A percentile compares a stretch with the other conserved stretches of the same genome.
Evolutionary conservation across 1,140 invertebrate species (phyloP).

Genomic region (Drosophila serrata): DNA sequence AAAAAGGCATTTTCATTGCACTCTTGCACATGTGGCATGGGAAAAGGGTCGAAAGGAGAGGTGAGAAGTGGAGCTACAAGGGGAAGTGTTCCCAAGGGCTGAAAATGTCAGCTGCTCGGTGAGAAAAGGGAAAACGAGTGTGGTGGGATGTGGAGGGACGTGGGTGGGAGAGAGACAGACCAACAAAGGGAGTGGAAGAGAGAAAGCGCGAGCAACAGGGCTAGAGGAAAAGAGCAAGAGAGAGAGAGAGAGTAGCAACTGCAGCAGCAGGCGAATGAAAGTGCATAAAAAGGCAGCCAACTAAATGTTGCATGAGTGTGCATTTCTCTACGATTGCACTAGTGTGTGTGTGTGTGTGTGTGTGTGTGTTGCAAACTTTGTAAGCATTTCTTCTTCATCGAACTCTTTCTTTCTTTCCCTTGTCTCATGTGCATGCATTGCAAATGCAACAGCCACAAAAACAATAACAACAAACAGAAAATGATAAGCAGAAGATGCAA

Average conservation of each 20-base stretch:
- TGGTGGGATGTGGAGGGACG: background rate
- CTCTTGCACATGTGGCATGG: conserved; percentile 8
- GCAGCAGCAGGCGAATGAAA: conserved; percentile 51
- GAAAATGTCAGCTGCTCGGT: conserved; percentile 17
- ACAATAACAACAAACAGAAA: conserved; percentile 25
- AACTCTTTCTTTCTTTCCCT: conserved; percentile 1
- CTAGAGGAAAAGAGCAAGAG: background rate
- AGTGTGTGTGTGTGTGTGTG: conserved; percentile 15
- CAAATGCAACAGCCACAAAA: conserved; percentile 21
- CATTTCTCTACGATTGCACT: conserved; percentile 10
- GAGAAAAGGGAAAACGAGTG: conserved; percentile 10
- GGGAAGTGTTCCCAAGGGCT: conserved; percentile 19
- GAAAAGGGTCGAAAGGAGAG: conserved; percentile 3
- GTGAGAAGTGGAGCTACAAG: conserved; percentile 2
- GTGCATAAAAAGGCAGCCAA: conserved; percentile 55
- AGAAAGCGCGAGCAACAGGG: conserved; percentile 18
- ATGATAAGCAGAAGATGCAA: conserved; percentile 64
- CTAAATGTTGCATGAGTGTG: conserved; percentile 31
- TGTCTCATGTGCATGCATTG: conserved; percentile 47
- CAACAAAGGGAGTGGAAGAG: background rate
- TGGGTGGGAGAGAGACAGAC: background rate
- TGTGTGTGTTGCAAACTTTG: conserved; percentile 31
- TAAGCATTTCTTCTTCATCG: conserved; percentile 36
- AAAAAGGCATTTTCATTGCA: conserved; percentile 15
- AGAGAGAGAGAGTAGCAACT: conserved; percentile 10